These are phyloP conservation scores for Drosophila borborema DNA, from an alignment of 2,888 invertebrate species.

Conservation along the genomic window DNA sequence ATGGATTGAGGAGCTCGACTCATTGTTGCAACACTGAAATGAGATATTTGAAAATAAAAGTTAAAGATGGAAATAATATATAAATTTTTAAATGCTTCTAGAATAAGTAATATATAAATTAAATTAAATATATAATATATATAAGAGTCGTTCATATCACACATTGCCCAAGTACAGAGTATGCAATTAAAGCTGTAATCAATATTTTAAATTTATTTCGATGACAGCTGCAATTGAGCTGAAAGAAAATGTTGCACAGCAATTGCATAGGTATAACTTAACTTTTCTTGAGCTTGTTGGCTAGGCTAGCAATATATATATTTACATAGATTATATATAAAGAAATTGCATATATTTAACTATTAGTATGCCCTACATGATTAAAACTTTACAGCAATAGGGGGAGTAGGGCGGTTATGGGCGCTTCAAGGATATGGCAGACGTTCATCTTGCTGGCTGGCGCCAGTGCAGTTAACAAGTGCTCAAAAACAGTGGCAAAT, in stretches of 20 bases:
- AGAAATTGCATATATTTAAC: conserved; percentile 25
- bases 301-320: neutral
- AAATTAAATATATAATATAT: too few relatives aligned
- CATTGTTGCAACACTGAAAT: too few relatives aligned
- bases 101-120: too few relatives aligned
- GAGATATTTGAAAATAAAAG: too few relatives aligned
- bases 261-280: neutral
- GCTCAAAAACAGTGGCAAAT: conserved; percentile 51
- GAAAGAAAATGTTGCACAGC: conserved; percentile 25
- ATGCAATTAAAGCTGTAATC: neutral
- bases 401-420: neutral
- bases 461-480: conserved; percentile 53
- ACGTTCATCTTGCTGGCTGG: conserved; percentile 18
- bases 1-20: too few relatives aligned
- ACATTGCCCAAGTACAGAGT: neutral
- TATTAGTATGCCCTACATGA: conserved; percentile 62
- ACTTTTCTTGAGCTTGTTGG: too few relatives aligned
- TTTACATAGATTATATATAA: neutral
- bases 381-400: conserved; percentile 62
- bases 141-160: neutral
- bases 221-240: conserved; percentile 9
- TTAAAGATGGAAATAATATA: too few relatives aligned
- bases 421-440: conserved; percentile 34
- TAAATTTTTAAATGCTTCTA: too few relatives aligned
- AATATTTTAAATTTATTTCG: neutral